Evolutionary conservation across 23 tunicate genomes (phyloP), one percentile per base, ranked within the genome.

Genomic region (Styela clava): DNA sequence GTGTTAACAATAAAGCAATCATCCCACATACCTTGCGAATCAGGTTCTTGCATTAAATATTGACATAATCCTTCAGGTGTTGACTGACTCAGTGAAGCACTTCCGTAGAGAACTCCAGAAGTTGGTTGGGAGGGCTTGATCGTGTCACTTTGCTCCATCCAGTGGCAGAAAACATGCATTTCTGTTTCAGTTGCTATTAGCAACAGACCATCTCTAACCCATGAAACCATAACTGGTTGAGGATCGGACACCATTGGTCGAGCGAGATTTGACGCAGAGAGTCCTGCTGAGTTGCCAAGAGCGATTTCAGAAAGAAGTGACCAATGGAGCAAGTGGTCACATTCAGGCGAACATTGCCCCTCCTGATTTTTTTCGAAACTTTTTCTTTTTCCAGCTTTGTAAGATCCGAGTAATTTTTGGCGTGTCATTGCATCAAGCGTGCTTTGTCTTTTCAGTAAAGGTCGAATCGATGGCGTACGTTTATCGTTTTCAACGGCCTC

Each of bases 91-190:
- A 76, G n/a, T 26, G 81, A 76, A 37, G 81, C 81, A 76, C 81
- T 76, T 24, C 81, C 81, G 26, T 76, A 76, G 24, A 76, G 30
- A 25, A 76, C 81, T 35, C 74, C 35, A 12, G 63, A 21, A 12
- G 27, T 74, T 61, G 44, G 26, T 28, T 5, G 35, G 5, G 5
- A 3, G 2, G 37, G 37, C 5, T 32, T 34, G 0, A 70, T 73
- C 9, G 18, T 28, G 29, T 84, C 83, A 2, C 71, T 63, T 19
- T 79, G 68, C 20, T 83, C 72, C 52, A 91, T 35, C 97, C 97
- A 91, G n/a, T 82, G 93, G 67, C 94, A 81, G 37, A 84, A 93
- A 9, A 93, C 91, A 87, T 85, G 86, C 93, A 93, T 93, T 81
- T 93, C 98, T 18, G 98, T 93, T 34, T 81, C 82, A 2, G 89